Base-by-base conservation (phyloP, 2,888 invertebrate species). In the Meliscaeva auricollis region DNA sequence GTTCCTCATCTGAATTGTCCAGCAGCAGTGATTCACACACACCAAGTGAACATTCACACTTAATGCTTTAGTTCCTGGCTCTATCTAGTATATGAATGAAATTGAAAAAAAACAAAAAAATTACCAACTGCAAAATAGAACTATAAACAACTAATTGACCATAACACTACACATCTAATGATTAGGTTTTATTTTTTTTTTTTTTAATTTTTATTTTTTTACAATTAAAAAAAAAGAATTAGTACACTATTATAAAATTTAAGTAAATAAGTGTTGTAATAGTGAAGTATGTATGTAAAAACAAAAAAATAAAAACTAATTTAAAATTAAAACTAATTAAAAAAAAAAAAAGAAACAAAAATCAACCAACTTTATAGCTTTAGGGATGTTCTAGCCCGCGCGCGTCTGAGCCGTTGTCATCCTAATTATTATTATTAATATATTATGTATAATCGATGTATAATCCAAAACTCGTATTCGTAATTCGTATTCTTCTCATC, bases 21-120 rank as follows among this genome's bases (percentile, higher is more conserved):
- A 85, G 81, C 60, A 82, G 73, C 79, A 77, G 73, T 87, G 89
- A 88, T 69, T 88, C 89, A 35, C 90, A 90, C 73, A 87, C 90
- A 70, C 76, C 80, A 66, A 89, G 89, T 76, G 90, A 90, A 77
- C 87, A 87, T 62, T 72, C 81, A 82, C 90, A 90, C 73, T 82
- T 90, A 74, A 87, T 90, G 87, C 87, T 89, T 78, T 89, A 89
- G 87, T 87, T 87, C 87, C 87, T 87, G 81, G 82, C 82, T 82
- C 82, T 78, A 72, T 56, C 26, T 26, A 26, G 4, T 26, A 26
- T 38, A 38, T 35, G 35, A 35, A 58, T 70, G 26, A 77, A 70
- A 20, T 44, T 52, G 20, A 44, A 8, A n/a, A 8, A 62, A 26
- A 6, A 22, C 17, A 44, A 8, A n/a, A 8, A 62, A 26, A 6